Percentiles rank a stretch among this genome's conserved stretches.
Conservation (phyloP, 2,888 invertebrate genomes). For the Parasteatoda lunata region DNA sequence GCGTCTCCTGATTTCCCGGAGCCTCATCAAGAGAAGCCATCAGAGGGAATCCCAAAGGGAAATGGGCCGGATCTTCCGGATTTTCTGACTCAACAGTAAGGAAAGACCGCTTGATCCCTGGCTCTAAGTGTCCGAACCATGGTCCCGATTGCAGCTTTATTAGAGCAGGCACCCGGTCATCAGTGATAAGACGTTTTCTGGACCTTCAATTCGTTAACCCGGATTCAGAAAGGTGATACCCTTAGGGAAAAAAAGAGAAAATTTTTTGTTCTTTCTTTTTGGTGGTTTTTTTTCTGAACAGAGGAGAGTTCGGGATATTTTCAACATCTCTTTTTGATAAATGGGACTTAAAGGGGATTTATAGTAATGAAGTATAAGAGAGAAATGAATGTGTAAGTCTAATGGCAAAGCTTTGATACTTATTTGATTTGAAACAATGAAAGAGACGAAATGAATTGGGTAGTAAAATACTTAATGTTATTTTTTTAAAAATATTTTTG, state of each 20-base stretch:
- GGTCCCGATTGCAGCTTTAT: conserved; percentile 63
- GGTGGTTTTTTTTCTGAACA: neutral
- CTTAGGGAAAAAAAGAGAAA: neutral
- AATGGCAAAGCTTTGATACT: neutral
- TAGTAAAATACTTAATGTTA: too few species aligned
- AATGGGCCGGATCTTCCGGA: conserved; percentile 59
- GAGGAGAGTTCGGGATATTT: conserved; percentile 5
- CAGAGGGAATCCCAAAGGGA: conserved; percentile 56
- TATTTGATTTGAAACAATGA: neutral
- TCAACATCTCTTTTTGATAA: conserved; percentile 50
- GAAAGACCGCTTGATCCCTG: conserved; percentile 61
- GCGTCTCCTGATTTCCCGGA: conserved; percentile 51
- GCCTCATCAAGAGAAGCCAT: conserved; percentile 60
- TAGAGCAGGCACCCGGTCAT: conserved; percentile 55
- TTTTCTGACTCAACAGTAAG: conserved; percentile 68
- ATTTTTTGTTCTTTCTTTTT: conserved; percentile 9
- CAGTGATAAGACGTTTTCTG: conserved; percentile 59
- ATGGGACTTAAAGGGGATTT: conserved; percentile 41
- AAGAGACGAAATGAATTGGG: neutral
- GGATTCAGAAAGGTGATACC: conserved; percentile 22
- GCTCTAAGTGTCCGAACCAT: conserved; percentile 48
- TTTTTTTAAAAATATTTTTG: too few species aligned
- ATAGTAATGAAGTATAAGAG: conserved; percentile 32
- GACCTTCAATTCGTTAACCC: conserved; percentile 61
- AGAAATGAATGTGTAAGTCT: neutral